Evolutionary conservation across 2,113 vertebrate genomes (phyloP).

Genomic region (Coturnix japonica): DNA sequence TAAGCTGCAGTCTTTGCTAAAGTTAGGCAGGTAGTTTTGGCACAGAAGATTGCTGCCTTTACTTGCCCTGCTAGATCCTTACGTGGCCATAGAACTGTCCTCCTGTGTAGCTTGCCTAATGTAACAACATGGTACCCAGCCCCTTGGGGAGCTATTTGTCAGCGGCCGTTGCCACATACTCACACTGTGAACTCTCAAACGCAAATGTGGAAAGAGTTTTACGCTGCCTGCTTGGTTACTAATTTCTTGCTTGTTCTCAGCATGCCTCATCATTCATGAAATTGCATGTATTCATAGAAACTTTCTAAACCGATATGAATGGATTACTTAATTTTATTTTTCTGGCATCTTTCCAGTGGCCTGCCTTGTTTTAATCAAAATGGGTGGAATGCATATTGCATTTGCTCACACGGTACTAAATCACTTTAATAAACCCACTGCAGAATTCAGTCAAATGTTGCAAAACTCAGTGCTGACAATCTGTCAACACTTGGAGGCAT

Average conservation of each 20-base stretch:
- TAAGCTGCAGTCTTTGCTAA: constrained; percentile 55
- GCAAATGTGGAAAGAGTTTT: constrained; percentile 10
- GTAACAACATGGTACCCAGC: constrained; percentile 15
- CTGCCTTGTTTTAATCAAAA: constrained; percentile 50
- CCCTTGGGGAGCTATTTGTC: constrained; percentile 47
- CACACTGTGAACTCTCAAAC: constrained; percentile 43
- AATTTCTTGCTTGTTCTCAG: constrained; percentile 56
- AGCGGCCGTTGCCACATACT: constrained; percentile 51
- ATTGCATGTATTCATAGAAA: background rate
- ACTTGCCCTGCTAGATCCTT: constrained; percentile 48
- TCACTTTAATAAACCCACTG: constrained; percentile 58
- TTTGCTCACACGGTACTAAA: constrained; percentile 11
- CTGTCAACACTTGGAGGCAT: constrained; percentile 55
- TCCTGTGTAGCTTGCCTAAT: constrained; percentile 56
- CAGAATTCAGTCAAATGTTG: constrained; percentile 62
- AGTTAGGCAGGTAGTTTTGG: constrained; percentile 33
- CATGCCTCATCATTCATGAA: constrained; percentile 30
- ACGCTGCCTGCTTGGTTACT: constrained; percentile 36
- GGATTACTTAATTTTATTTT: background rate
- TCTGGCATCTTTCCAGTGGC: background rate
- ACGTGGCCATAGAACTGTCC: constrained; percentile 27
- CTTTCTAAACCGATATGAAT: constrained; percentile 43
- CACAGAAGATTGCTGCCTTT: constrained; percentile 22
- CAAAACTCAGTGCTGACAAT: constrained; percentile 54
- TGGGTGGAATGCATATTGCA: constrained; percentile 46